These are phyloP conservation scores for Esox niger DNA, from an alignment of 2,113 vertebrate genomes.

Conservation along the genomic window DNA sequence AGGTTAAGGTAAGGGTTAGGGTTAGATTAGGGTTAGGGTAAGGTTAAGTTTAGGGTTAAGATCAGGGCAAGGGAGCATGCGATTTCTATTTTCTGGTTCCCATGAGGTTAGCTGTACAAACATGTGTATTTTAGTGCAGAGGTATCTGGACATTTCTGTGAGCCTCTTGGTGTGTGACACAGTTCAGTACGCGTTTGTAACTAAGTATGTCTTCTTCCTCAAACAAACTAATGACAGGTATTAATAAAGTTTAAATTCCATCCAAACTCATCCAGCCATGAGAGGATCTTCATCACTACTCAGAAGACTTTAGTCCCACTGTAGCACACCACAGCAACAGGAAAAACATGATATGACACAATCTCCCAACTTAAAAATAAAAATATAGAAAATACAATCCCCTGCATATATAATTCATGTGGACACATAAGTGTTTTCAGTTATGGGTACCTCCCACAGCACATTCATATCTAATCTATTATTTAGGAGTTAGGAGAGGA, in stretches of 20 bases:
- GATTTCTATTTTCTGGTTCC: too few relatives aligned
- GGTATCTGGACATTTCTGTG: too few relatives aligned
- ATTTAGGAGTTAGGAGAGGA: constrained; percentile 46
- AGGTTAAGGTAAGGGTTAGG: too few relatives aligned
- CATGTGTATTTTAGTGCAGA: too few relatives aligned
- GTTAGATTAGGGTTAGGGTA: too few relatives aligned
- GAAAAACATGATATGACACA: constrained; percentile 20
- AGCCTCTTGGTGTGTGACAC: too few relatives aligned
- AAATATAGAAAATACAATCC: constrained; percentile 62
- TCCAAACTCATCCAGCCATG: too few relatives aligned
- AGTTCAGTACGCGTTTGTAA: too few relatives aligned
- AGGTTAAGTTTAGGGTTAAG: too few relatives aligned
- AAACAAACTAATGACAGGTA: not conserved
- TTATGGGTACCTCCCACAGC: constrained; percentile 61
- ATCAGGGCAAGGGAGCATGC: too few relatives aligned
- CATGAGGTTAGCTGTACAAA: too few relatives aligned
- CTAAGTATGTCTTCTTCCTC: constrained; percentile 11
- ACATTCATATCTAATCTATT: constrained; percentile 68
- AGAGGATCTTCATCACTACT: not conserved
- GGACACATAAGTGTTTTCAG: constrained; percentile 65
- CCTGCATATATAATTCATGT: constrained; percentile 66
- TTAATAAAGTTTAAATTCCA: too few relatives aligned
- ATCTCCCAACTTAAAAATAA: constrained; percentile 51
- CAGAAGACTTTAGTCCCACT: constrained; percentile 18
- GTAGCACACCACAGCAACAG: constrained; percentile 15